phyloP scores from a whole-genome alignment of 2,888 invertebrate species.

The Oasisia sp. region DNA sequence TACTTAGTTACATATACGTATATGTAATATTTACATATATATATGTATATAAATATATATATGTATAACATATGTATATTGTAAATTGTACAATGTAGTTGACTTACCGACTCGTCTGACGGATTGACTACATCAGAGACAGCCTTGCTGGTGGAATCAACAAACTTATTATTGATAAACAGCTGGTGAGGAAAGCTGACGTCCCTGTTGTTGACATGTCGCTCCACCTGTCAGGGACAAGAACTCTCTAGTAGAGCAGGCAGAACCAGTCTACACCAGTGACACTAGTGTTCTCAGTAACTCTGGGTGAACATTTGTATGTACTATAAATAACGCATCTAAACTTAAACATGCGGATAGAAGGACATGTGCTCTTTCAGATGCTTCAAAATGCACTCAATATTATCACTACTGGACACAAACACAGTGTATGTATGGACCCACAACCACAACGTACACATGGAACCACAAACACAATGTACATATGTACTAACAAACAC shows the following conservation, averaged over 20 bases:
- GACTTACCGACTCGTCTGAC: conserved; percentile 78
- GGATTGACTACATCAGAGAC: conserved; percentile 80
- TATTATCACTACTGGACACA: background rate
- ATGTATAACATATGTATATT: no score
- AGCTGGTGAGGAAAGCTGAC: conserved; percentile 88
- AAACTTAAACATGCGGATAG: no score
- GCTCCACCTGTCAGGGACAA: conserved; percentile 65
- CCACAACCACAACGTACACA: background rate
- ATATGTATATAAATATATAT: no score
- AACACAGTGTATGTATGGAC: background rate
- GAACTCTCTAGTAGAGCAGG: background rate
- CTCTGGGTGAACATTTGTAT: no score
- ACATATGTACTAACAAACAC: background rate
- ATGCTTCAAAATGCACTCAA: background rate
- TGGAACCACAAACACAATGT: background rate
- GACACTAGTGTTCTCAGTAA: background rate
- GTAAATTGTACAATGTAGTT: background rate
- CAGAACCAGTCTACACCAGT: background rate
- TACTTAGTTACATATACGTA: no score
- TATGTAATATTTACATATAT: no score
- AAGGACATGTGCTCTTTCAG: no score
- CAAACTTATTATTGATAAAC: conserved; percentile 91
- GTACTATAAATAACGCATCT: no score
- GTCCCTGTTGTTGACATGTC: conserved; percentile 85
- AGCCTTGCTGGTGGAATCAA: conserved; percentile 76